Evolutionary conservation across 1,140 invertebrate genomes (phyloP).

Genomic region (Ceratina calcarata): DNA sequence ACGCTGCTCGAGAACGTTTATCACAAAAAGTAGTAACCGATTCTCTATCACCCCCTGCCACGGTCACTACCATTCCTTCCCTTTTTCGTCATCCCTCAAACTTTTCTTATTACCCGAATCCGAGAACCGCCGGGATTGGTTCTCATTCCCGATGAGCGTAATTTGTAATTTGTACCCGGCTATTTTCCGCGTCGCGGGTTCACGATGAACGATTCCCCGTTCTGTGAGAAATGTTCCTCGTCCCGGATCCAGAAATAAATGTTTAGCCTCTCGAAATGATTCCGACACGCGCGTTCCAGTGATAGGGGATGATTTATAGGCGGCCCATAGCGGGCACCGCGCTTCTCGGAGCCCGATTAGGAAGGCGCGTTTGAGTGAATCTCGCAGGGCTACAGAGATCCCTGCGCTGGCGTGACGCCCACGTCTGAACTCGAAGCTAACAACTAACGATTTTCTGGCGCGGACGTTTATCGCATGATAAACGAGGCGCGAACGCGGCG

Average conservation of each 20-base stretch:
- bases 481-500: conserved; percentile 65
- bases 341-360: not conserved
- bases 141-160: conserved; percentile 26
- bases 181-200: too few species aligned
- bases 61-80: conserved; percentile 4
- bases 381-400: not conserved
- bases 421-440: conserved; percentile 53
- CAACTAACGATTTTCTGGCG: conserved; percentile 70
- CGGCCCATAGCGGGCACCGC: not conserved
- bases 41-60: conserved; percentile 14
- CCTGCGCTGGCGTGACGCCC: conserved; percentile 36
- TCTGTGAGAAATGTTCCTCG: not conserved
- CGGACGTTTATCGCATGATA: conserved; percentile 72
- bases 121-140: conserved; percentile 24
- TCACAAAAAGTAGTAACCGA: conserved; percentile 69
- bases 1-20: conserved; percentile 67
- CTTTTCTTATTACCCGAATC: conserved; percentile 74
- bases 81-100: conserved; percentile 61
- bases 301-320: conserved; percentile 14
- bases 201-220: not conserved
- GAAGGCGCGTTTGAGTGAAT: conserved; percentile 33
- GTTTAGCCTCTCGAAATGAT: conserved; percentile 15
- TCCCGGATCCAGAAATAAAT: not conserved
- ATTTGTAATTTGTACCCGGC: conserved; percentile 20
- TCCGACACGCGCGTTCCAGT: not conserved